Conservation (phyloP, 2,113 vertebrate species). For the Pterocles gutturalis region DNA sequence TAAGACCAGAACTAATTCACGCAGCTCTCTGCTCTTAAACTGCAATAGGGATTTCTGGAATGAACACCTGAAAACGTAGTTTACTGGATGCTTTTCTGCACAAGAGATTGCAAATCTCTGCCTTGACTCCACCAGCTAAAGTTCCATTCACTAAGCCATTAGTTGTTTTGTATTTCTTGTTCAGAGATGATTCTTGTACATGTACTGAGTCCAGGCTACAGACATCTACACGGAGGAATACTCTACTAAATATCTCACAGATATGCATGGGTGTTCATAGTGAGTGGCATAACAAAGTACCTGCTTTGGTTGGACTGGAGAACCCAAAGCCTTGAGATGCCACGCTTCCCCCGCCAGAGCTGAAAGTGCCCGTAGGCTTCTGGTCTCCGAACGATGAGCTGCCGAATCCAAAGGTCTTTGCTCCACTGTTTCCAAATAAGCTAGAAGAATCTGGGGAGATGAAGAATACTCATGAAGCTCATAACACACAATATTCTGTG, state of each 20-base stretch:
- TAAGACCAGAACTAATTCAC: neutral
- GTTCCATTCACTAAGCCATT: neutral
- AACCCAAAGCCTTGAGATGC: conserved; percentile 96
- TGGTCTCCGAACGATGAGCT: conserved; percentile 88
- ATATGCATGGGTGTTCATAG: neutral
- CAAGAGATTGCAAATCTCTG: neutral
- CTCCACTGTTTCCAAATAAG: conserved; percentile 91
- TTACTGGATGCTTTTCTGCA: neutral
- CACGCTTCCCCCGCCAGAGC: conserved; percentile 87
- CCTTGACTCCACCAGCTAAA: neutral
- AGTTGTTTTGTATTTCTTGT: neutral
- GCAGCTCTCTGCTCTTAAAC: neutral
- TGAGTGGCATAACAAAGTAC: conserved; percentile 68
- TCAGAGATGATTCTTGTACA: neutral
- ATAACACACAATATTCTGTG: neutral
- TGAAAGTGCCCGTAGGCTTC: conserved; percentile 91
- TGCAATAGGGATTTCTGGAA: neutral
- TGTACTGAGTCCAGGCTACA: neutral
- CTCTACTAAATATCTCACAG: neutral
- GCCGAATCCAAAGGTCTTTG: conserved; percentile 89
- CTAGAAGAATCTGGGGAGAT: conserved; percentile 78
- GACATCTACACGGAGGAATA: neutral
- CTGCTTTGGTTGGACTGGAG: conserved; percentile 86
- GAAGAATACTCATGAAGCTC: neutral
- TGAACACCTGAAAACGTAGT: neutral